Evolutionary conservation across 2,797 vertebrate species (phyloP), one percentile per base, ranked within the genome.

Genomic region (Luscinia megarhynchos): DNA sequence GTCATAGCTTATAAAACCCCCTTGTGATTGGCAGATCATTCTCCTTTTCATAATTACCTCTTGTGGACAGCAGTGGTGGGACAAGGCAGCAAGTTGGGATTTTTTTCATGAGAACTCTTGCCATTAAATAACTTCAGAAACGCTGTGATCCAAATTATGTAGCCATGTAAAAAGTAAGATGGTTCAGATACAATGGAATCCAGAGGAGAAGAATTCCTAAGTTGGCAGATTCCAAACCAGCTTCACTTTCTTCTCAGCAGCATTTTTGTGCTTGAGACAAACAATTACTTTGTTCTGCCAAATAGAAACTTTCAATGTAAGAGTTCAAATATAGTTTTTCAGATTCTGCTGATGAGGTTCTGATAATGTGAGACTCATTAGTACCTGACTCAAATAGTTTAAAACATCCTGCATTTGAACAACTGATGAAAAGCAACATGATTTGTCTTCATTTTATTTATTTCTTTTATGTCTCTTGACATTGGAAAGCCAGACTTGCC

Each of bases 211-310:
- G 66, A 87, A 73, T 87, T 93, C 63, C 74, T 79, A 90, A 66
- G 26, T 69, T 9, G 91, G 84, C 87, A 93, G 78, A 89, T 87
- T 93, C 94, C 94, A 93, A 79, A 76, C 36, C 86, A 82, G 74
- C 81, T 89, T 76, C 46, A 27, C 77, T 93, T 84, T 92, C 90
- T 92, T 95, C 90, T 79, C 94, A 90, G 38, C 16, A 69, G 62
- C 58, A 53, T 73, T 94, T 92, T 93, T 90, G 78, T 84, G 54
- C 70, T 87, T 55, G 63, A 93, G 80, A 81, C 17, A 93, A 93
- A 61, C 81, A 84, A 30, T 79, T 79, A 55, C n/a, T 84, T 81
- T 94, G 48, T 76, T 89, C 86, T 79, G 77, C 80, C 74, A 90
- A 84, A 84, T 26, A 69, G 62, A 95, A 96, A 51, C 70, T 45